Evolutionary conservation across 2,113 vertebrate species (phyloP), one percentile per base, ranked within the genome.

Genomic region (Progne subis): DNA sequence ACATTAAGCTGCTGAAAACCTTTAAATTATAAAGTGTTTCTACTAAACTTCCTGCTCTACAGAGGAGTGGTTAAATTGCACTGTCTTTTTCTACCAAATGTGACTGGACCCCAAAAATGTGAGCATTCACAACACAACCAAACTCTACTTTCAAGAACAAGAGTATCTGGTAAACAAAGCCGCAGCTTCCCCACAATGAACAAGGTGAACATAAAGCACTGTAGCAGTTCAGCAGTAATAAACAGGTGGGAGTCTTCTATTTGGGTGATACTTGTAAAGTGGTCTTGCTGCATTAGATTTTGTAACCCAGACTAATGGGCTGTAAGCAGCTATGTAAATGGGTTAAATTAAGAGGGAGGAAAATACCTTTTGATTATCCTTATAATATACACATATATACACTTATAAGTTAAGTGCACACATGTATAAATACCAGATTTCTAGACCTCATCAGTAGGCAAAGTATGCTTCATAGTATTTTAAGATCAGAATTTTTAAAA

Each of bases 251-350:
- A 97, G 77, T 79, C 65, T 94, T 56, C 75, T 68, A n/a, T 86
- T 89, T 64, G 50, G 63, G 47, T 77, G 77, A 67, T 81, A 78
- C 60, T 83, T 96, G 53, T 64, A 41, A 88, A 94, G 68, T 29
- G 53, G 65, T 85, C 79, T 93, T 95, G 82, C 86, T 94, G 93
- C 86, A 92, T 92, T 91, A 89, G 83, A 78, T 88, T 92, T 86
- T 91, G 83, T 84, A 95, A 95, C 93, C 80, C 25, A 71, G 68
- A 49, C 60, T 89, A 94, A 92, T 69, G 80, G 64, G 24, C 80
- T 88, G 50, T 84, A 86, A 84, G 74, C 41, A 82, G 83, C 77
- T 82, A 46, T 34, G 60, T 64, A 92, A 95, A 84, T 69, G 53
- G 78, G 25, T 67, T 71, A 86, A 91, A 94, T 89, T 92, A 84